phyloP scores from a whole-genome alignment of 2,888 invertebrate species.

The Torymus aiolomorphi region DNA sequence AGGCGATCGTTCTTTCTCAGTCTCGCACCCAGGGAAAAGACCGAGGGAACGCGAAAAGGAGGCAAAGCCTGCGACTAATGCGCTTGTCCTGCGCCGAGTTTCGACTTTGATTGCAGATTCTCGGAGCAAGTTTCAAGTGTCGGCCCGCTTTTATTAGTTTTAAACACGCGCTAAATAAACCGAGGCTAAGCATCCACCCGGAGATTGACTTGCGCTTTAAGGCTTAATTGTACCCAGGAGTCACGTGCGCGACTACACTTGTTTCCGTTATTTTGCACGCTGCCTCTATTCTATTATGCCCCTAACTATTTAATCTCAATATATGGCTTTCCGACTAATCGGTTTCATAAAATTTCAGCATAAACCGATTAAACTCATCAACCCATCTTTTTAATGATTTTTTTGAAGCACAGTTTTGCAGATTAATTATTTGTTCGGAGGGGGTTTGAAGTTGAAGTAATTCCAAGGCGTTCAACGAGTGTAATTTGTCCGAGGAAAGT shows the following conservation, averaged over 20 bases:
- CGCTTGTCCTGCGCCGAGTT: slow-evolving; percentile 64
- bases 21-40: neutral
- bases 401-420: no score
- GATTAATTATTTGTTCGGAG: no score
- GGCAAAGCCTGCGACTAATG: slow-evolving; percentile 60
- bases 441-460: no score
- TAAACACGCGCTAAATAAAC: slow-evolving; percentile 76
- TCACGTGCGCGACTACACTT: slow-evolving; percentile 23
- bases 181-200: slow-evolving; percentile 66
- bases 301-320: no score
- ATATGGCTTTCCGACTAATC: no score
- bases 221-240: slow-evolving; percentile 66
- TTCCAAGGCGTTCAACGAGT: neutral
- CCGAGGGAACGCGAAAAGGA: slow-evolving; percentile 13
- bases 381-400: no score
- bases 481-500: slow-evolving; percentile 52
- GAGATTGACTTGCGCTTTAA: slow-evolving; percentile 70
- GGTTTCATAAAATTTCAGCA: no score
- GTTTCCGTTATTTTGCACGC: no score
- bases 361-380: no score
- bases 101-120: slow-evolving; percentile 68
- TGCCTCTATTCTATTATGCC: no score
- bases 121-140: slow-evolving; percentile 54
- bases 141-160: slow-evolving; percentile 71
- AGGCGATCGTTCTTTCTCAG: slow-evolving; percentile 18